Evolutionary conservation across 2,113 vertebrate genomes (phyloP).

Genomic region (Triplophysa dalaica): DNA sequence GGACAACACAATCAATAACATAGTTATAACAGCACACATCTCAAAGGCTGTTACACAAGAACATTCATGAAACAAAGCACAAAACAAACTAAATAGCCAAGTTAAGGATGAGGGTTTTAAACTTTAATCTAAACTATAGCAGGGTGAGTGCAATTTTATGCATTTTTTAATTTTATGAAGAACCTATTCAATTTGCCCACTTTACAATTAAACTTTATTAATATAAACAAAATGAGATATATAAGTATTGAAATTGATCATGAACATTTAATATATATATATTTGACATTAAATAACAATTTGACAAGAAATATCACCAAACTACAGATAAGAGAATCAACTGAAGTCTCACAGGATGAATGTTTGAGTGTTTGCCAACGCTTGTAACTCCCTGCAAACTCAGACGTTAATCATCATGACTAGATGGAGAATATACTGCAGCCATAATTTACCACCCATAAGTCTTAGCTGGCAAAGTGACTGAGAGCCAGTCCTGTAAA

Average conservation of each 20-base stretch:
- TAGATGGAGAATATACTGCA: background rate
- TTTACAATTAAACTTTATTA: conserved; percentile 6
- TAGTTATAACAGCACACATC: no score
- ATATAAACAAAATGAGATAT: background rate
- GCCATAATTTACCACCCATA: conserved; percentile 21
- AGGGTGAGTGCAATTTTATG: background rate
- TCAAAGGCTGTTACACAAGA: no score
- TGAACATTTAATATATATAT: background rate
- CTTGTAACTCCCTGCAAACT: background rate
- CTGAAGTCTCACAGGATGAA: background rate
- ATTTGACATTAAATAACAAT: background rate
- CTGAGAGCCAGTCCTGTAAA: background rate
- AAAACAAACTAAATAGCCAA: no score
- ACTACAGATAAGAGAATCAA: background rate
- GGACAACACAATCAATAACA: no score
- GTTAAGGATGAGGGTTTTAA: no score
- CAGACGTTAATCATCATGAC: background rate
- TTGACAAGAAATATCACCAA: background rate
- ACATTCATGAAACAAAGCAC: no score
- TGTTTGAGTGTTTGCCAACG: no score
- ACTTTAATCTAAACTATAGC: no score
- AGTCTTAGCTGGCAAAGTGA: background rate
- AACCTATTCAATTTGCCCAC: background rate
- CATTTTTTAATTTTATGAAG: background rate
- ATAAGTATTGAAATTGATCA: background rate